A percentile compares a stretch with the other conserved stretches of the same genome.
These are phyloP conservation scores for Riparia riparia DNA, from an alignment of 2,113 vertebrate species.

Conservation along the genomic window DNA sequence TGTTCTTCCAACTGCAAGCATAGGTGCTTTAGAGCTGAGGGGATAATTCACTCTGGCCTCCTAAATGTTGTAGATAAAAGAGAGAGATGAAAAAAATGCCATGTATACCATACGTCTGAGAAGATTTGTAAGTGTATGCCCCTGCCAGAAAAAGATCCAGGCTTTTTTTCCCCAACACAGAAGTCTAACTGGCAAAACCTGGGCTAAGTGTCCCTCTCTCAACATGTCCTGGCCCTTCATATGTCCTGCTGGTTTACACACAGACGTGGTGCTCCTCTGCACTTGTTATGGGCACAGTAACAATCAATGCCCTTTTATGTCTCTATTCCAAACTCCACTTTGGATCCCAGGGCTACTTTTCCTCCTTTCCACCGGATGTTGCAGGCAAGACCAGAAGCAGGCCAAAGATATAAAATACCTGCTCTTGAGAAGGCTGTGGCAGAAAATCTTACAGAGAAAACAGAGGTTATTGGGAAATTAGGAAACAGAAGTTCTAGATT, in stretches of 20 bases:
- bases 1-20: background rate
- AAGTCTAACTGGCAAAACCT: background rate
- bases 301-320: background rate
- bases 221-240: background rate
- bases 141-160: background rate
- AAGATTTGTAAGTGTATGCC: background rate
- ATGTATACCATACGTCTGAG: background rate
- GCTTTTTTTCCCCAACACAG: background rate
- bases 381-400: background rate
- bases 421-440: background rate
- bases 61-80: background rate
- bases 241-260: background rate
- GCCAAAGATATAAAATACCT: background rate
- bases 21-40: background rate
- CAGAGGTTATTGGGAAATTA: background rate
- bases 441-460: background rate
- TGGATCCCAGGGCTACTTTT: background rate
- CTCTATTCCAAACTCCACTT: background rate
- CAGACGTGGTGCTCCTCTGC: background rate
- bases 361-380: background rate
- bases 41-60: background rate
- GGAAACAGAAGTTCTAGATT: background rate
- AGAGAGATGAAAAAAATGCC: background rate
- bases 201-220: background rate
- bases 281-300: background rate